These are phyloP conservation scores for Heterodera filipjevi DNA, from an alignment of 2,888 invertebrate genomes.

Conservation along the genomic window DNA sequence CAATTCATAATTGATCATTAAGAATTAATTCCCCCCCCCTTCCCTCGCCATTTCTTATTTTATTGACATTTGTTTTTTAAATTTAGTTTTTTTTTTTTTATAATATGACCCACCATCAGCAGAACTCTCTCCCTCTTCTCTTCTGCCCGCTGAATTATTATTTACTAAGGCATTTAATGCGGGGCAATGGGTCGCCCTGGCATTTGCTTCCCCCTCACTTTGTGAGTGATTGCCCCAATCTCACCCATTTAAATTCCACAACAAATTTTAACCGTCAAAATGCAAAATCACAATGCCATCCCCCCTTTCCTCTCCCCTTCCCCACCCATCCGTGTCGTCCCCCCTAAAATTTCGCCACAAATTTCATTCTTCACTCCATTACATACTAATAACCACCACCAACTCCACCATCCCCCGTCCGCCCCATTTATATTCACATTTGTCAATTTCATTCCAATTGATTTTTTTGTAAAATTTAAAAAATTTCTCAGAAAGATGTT, in stretches of 20 bases:
- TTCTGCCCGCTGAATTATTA: neutral
- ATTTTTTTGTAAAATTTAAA: slow-evolving; percentile 7
- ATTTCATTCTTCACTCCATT: slow-evolving; percentile 11
- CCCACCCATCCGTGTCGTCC: neutral
- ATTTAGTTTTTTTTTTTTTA: neutral
- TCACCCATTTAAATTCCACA: neutral
- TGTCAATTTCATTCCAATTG: neutral
- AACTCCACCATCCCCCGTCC: neutral
- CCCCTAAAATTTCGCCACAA: slow-evolving; percentile 1
- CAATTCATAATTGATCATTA: too few species aligned
- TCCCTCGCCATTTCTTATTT: too few species aligned
- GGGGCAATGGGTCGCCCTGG: neutral
- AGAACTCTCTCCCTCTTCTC: too few species aligned
- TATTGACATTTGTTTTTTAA: neutral
- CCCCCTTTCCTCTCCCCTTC: neutral
- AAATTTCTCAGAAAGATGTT: slow-evolving; percentile 7
- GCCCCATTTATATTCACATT: neutral
- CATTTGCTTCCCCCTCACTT: neutral
- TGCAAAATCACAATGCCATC: slow-evolving; percentile 12
- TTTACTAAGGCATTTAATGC: neutral
- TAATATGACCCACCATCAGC: too few species aligned
- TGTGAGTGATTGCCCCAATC: neutral
- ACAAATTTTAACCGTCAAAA: slow-evolving; percentile 2
- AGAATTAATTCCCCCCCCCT: too few species aligned
- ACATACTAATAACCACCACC: slow-evolving; percentile 4